Percentiles rank a stretch among this genome's conserved stretches.
Conservation (phyloP, 1,140 invertebrate genomes). For the Leptopilina boulardi region DNA sequence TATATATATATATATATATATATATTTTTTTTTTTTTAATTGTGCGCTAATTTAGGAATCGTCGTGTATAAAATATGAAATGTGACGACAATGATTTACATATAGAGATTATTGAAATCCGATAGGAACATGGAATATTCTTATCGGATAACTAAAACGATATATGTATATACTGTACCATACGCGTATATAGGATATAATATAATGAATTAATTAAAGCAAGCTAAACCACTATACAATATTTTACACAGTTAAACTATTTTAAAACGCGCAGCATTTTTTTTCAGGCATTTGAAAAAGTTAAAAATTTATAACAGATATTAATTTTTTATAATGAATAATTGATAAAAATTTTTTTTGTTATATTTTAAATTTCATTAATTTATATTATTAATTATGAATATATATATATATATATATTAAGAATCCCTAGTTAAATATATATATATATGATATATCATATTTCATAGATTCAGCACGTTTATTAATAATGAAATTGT, state of each 20-base stretch:
- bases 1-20: no score
- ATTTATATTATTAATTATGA: neutral
- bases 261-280: neutral
- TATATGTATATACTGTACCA: neutral
- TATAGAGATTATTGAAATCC: neutral
- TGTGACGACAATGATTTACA: neutral
- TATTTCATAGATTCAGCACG: slow-evolving; percentile 12
- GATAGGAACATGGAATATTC: neutral
- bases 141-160: neutral
- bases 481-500: slow-evolving; percentile 1
- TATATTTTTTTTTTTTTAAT: no score
- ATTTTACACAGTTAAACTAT: neutral
- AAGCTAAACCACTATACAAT: neutral
- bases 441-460: neutral
- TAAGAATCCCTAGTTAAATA: neutral
- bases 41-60: neutral
- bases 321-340: no score
- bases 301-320: no score
- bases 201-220: slow-evolving; percentile 3
- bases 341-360: no score
- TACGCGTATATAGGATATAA: neutral
- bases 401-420: no score
- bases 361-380: neutral
- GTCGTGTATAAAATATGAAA: neutral
- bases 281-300: neutral